Base-by-base conservation (phyloP, 2,888 invertebrate species). In the Synanthedon andrenaeformis region DNA sequence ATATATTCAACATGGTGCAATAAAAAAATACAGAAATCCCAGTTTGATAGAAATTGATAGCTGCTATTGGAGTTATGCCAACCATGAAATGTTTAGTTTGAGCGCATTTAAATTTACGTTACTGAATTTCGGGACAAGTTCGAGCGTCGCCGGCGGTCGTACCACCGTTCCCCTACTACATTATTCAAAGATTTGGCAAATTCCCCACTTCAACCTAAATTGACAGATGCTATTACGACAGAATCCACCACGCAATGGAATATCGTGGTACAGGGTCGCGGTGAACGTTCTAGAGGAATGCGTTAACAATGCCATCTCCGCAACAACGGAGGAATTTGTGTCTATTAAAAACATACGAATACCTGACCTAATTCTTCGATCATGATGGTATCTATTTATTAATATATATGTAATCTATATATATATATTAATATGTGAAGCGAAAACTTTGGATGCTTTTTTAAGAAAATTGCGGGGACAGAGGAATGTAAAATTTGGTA, bases 21-120 rank as follows among this genome's bases (percentile, higher is more conserved):
- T 67, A 59, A 60, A 62, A 61, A 64, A 62, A 68, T 35, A 65
- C 63, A 69, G 65, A 73, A 78, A 72, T 72, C 68, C 69, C 64
- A 64, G 67, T 75, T 77, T 76, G 70, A 77, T 69, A 76, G 79
- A 75, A 79, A 81, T 76, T 79, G 74, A 79, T 81, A 76, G 76
- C 60, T 64, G 61, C 61, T 52, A 56, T 70, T 84, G 85, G 85
- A 80, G 54, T 23, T 1, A 49, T 53, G 82, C 85, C 85, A 85
- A 66, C 85, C 84, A 65, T 56, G 65, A 69, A 74, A 62, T 78
- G 72, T 79, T 79, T 74, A 72, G 35, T 35, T 10, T 10, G 65
- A 67, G 64, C 73, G 69, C 70, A 75, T 82, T 83, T 82, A 82
- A 78, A 82, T 78, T 80, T 72, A 76, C 72, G 74, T 67, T 72